Conservation (phyloP, 2,888 invertebrate genomes). For the Ferrisia virgata region DNA sequence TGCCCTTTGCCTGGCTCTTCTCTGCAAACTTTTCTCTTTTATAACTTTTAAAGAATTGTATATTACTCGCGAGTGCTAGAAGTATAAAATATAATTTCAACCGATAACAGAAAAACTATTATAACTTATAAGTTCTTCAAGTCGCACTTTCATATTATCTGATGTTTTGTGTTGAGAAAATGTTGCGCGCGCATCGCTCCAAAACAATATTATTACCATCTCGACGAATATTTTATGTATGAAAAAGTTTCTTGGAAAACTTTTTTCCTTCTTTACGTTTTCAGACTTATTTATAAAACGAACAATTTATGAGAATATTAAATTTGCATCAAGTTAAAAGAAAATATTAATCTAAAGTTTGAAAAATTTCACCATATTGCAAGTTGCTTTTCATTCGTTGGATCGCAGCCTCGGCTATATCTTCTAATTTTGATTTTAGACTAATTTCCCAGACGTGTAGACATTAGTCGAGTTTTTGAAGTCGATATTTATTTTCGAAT, state of each 20-base stretch:
- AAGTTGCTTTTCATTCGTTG: background rate
- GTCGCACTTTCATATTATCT: constrained; percentile 41
- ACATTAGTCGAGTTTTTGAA: no score
- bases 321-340: constrained; percentile 45
- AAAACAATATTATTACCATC: constrained; percentile 39
- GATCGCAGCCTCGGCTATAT: background rate
- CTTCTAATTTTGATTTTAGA: no score
- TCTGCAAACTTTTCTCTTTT: constrained; percentile 19
- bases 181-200: constrained; percentile 36
- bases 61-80: constrained; percentile 24
- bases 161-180: constrained; percentile 10
- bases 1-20: background rate
- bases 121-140: constrained; percentile 36
- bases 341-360: constrained; percentile 44
- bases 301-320: constrained; percentile 45
- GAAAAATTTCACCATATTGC: constrained; percentile 37
- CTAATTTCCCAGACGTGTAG: no score
- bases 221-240: constrained; percentile 43
- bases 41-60: constrained; percentile 33
- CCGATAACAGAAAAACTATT: constrained; percentile 45
- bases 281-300: constrained; percentile 43
- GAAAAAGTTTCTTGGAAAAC: constrained; percentile 37
- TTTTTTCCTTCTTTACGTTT: constrained; percentile 36
- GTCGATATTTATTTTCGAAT: no score
- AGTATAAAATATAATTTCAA: constrained; percentile 44